Evolutionary conservation across 1,140 invertebrate genomes (phyloP), one percentile per base, ranked within the genome.

Genomic region (Drosophila ogumai): DNA sequence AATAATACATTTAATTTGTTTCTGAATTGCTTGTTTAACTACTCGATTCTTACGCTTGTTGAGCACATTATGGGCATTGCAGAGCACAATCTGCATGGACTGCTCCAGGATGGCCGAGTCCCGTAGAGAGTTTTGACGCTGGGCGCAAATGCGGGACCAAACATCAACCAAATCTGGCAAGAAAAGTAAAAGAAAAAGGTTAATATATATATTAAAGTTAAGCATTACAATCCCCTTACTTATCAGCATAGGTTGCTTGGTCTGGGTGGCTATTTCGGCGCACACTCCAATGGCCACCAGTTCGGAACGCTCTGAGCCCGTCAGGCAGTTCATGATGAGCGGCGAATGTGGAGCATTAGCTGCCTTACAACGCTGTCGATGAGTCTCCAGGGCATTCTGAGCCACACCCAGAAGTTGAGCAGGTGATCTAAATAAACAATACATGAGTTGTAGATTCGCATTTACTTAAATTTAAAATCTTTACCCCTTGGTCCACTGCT

Each of bases 401-500:
- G 92, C 81, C 63, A 92, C 91, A 28, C 79, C 91, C 36, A 93
- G 28, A 4, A 91, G 46, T 28, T 92, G 86, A n/a, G 85, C 67
- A 10, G 88, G 71, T 8, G 78, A 84, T 43, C 92, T 92, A n/a
- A 10, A 63, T 4, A 46, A 10, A 63, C 1, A 3, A 15, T 28
- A 9, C 17, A 54, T 28, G 0, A 12, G 4, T 10, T 58, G n/a
- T n/a, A 6, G 0, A 4, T 41, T 4, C 3, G 9, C 0, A 15
- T 25, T 17, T 8, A 0, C n/a, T 3, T 31, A 8, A 25, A 25
- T 36, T 40, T 0, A 0, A 15, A 0, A 17, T n/a, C 38, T 38
- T 65, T 76, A 92, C 92, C 80, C 82, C 77, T 93, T 93, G 50
- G 88, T 87, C 92, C 92, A 93, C 47, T 90, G 69, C 49, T 92